Evolutionary conservation across 2,797 vertebrate genomes (phyloP).

Genomic region (Rhinatrema bivittatum): DNA sequence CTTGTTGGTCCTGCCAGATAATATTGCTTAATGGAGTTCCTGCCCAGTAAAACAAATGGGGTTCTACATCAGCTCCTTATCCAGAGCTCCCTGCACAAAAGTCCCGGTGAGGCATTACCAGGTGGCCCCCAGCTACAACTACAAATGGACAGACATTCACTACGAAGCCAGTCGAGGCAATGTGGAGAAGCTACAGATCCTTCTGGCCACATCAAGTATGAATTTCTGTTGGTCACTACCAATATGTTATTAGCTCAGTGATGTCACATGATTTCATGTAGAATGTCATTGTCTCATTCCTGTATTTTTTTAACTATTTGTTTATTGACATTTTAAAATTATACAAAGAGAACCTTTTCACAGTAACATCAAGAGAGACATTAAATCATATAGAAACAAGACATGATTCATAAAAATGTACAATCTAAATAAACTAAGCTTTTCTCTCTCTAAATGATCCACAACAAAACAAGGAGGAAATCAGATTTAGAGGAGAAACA

Average conservation of each 20-base stretch:
- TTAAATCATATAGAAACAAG: too few relatives aligned
- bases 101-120: conserved; percentile 23
- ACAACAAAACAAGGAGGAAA: too few relatives aligned
- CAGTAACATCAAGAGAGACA: too few relatives aligned
- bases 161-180: conserved; percentile 39
- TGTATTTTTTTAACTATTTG: too few relatives aligned
- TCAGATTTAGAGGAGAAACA: too few relatives aligned
- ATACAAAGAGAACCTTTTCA: too few relatives aligned
- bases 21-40: neutral
- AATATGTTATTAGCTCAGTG: too few relatives aligned
- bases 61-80: conserved; percentile 38
- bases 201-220: conserved; percentile 23
- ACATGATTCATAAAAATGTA: too few relatives aligned
- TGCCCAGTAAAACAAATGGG: conserved; percentile 24
- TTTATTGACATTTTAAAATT: too few relatives aligned
- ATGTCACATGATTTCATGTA: neutral
- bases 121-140: conserved; percentile 34
- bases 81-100: conserved; percentile 11
- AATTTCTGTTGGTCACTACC: too few relatives aligned
- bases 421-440: too few relatives aligned
- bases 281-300: neutral
- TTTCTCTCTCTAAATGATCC: too few relatives aligned
- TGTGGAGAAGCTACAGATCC: conserved; percentile 17
- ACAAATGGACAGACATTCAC: conserved; percentile 39
- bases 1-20: neutral